Base-by-base conservation (phyloP, 2,888 invertebrate species). In the Cephus sareptanus region DNA sequence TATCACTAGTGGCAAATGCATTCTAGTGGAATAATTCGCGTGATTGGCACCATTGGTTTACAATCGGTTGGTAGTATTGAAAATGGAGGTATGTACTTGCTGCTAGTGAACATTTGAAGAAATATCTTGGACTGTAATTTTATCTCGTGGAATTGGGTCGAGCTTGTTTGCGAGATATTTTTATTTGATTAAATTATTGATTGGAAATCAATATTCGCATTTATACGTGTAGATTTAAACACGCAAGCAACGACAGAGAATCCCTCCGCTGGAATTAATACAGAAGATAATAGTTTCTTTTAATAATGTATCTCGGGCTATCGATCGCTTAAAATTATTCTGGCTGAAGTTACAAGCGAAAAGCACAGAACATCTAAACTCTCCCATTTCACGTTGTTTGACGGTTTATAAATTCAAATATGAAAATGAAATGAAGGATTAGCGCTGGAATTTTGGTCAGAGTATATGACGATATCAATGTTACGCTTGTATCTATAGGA, bases 231-330 rank as follows among this genome's bases (percentile, higher is more conserved):
- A 30, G 74, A 74, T 69, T 76, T 75, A 76, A 71, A 73, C 15
- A 33, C 56, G 33, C 30, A 1, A 56, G 56, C 23, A 56, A 56
- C 56, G 77, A 12, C 70, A 74, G 69, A 74, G 75, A 13, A 68
- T 77, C 76, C 74, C 77, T 77, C 77, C 77, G 78, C 76, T 78
- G 75, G 77, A 81, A 80, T 78, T 79, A 80, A 81, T 81, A 77
- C 76, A 78, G 80, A 81, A 74, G 78, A 56, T 9, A 23, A 56
- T 56, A 23, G 23, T 23, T 56, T 56, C 23, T 56, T 56, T 56
- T 23, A 23, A 40, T 15, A 15, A 23, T 56, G 56, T 23, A 56
- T 56, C 56, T 2, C 9, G 23, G 56, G 56, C 2, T 23, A 56
- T 9, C 23, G 56, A 23, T 23, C 9, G 56, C 23, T 9, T 6